phyloP scores from a whole-genome alignment of 37 sponge, comb jelly and placozoan genomes.

The Hormiphora californensis region DNA sequence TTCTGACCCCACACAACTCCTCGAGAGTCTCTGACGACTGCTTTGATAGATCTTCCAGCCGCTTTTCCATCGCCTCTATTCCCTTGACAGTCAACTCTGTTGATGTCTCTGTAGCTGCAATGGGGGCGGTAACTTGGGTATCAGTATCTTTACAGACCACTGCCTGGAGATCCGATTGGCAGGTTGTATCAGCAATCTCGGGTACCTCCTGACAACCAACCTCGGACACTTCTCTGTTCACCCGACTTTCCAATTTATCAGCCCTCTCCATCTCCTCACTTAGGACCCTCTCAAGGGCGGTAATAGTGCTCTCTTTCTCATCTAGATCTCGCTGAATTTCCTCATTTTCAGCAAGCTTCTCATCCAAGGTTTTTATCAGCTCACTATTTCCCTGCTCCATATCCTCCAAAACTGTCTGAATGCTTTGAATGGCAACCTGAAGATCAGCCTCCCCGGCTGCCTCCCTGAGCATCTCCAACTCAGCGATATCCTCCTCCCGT shows the following conservation, averaged over 20 bases:
- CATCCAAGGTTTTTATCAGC: not conserved
- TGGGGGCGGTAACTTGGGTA: not conserved
- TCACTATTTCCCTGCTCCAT: slow-evolving; percentile 31
- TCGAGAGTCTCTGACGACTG: not conserved
- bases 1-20: not conserved
- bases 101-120: not conserved
- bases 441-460: not conserved
- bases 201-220: not conserved
- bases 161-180: not conserved
- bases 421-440: not conserved
- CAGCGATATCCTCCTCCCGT: not conserved
- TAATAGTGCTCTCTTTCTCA: slow-evolving; percentile 24
- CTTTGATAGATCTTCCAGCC: not conserved
- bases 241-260: not conserved
- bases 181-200: not conserved
- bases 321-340: not conserved
- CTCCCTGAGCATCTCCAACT: not conserved
- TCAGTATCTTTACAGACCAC: not conserved
- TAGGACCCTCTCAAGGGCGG: slow-evolving; percentile 14
- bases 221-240: not conserved
- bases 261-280: not conserved
- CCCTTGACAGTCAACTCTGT: not conserved
- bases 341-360: not conserved
- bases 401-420: slow-evolving; percentile 1
- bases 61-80: too few relatives aligned